A percentile compares a stretch with the other conserved stretches of the same genome.
phyloP scores from a whole-genome alignment of 2,888 invertebrate species.

The Ochropleura leucogaster region DNA sequence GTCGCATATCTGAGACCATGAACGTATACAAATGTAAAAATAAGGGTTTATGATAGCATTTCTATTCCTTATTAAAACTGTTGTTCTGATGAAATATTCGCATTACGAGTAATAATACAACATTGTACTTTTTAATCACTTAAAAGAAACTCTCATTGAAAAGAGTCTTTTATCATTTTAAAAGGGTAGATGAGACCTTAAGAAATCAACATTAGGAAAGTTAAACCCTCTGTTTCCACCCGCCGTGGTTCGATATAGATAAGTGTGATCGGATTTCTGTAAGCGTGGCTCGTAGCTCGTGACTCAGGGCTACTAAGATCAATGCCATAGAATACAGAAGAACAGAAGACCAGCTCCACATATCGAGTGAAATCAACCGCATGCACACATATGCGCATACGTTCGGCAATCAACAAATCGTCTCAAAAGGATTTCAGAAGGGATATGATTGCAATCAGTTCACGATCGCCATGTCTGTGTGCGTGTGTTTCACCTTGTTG shows the following conservation, averaged over 20 bases:
- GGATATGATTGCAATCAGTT: background rate
- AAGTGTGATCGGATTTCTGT: slow-evolving; percentile 55
- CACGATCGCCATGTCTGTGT: background rate
- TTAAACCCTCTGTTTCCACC: slow-evolving; percentile 28
- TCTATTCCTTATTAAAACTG: background rate
- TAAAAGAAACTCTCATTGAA: slow-evolving; percentile 12
- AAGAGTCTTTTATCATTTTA: slow-evolving; percentile 15
- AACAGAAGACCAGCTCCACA: background rate
- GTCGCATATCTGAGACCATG: background rate
- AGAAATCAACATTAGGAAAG: slow-evolving; percentile 36
- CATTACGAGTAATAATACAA: background rate
- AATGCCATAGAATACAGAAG: slow-evolving; percentile 32
- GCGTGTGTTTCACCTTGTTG: background rate
- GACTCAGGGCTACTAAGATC: slow-evolving; percentile 57
- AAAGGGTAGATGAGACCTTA: slow-evolving; percentile 13
- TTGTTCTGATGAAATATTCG: background rate
- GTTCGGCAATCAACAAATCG: background rate
- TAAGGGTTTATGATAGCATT: background rate
- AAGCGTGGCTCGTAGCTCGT: slow-evolving; percentile 49
- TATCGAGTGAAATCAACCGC: background rate
- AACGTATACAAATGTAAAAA: background rate
- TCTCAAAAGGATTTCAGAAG: background rate
- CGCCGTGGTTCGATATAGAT: slow-evolving; percentile 39
- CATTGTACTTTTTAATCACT: slow-evolving; percentile 23
- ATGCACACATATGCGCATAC: background rate